Base-by-base conservation (phyloP, 1,140 invertebrate species). In the Drosophila pectinifera region DNA sequence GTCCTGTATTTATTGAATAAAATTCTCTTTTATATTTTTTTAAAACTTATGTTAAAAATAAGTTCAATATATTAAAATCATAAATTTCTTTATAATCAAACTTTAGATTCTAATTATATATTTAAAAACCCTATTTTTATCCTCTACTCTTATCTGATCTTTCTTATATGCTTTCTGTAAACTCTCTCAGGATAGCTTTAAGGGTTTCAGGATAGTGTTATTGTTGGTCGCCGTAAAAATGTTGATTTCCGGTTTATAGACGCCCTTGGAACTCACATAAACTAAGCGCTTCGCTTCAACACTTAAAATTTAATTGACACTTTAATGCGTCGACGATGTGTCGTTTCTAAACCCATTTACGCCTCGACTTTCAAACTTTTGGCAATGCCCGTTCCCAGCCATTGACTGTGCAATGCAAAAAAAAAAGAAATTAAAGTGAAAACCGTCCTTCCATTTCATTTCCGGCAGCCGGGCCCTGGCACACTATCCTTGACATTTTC, bases 401-500 rank as follows among this genome's bases (percentile, higher is more conserved):
- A 28, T 36, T 34, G 38, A 45, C 16, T 64, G 1, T 26, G 39
- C 14, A 16, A 26, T 26, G 28, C 36, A 10, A 22, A 53, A 53
- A 51, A 20, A 34, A 28, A 54, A 18, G 24, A 36, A 73, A 68
- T 28, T 56, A 2, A 56, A 64, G 14, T 42, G 48, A 18, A 45
- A 65, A 56, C 39, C 34, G 34, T 76, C 22, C 64, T 55, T 39
- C 53, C 41, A 38, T 24, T 75, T 56, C 39, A 61, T 75, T 73
- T 86, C 55, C 75, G 70, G 62, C 64, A 67, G 39, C 42, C 24
- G 26, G 59, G 49, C 48, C 11, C 22, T 46, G n/a, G 62, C 63
- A 56, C 45, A 72, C 70, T 79, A 83, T 82, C 83, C 75, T 88
- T 88, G 83, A 82, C 83, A 88, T 68, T 88, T 85, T 82, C 43